Evolutionary conservation across 2,888 invertebrate species (phyloP).

Genomic region (Athalia cordata): DNA sequence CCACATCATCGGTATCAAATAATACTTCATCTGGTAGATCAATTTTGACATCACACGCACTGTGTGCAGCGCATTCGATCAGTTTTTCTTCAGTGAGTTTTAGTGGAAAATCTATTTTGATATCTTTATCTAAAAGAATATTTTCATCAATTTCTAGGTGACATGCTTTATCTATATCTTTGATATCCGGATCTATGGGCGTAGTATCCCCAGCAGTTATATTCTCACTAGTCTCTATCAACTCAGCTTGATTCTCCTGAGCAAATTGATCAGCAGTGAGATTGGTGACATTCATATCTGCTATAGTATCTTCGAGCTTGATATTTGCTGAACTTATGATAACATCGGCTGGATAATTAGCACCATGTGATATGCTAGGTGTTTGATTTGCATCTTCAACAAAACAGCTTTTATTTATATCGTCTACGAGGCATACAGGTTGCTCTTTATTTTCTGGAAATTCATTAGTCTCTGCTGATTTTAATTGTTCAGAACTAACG

Average conservation of each 20-base stretch:
- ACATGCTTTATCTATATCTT: background rate
- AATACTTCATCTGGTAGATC: conserved; percentile 57
- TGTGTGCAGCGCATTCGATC: conserved; percentile 24
- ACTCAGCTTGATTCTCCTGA: conserved; percentile 19
- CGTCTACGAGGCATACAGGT: conserved; percentile 46
- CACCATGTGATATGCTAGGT: conserved; percentile 47
- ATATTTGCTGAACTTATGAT: conserved; percentile 49
- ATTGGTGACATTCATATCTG: conserved; percentile 33
- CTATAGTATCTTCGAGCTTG: conserved; percentile 33
- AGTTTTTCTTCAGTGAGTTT: conserved; percentile 25
- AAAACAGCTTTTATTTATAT: conserved; percentile 55
- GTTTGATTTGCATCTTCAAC: conserved; percentile 52
- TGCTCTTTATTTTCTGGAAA: conserved; percentile 13
- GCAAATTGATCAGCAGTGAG: conserved; percentile 24
- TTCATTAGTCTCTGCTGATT: conserved; percentile 42
- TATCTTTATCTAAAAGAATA: conserved; percentile 12
- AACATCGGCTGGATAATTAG: conserved; percentile 55
- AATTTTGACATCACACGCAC: conserved; percentile 51
- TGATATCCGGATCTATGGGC: background rate
- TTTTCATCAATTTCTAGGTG: background rate
- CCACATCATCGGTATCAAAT: conserved; percentile 49
- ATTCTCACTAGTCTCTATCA: conserved; percentile 44
- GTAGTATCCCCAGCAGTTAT: background rate
- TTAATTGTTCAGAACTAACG: conserved; percentile 47
- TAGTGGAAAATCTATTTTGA: conserved; percentile 24